Conservation (phyloP, 2,888 invertebrate genomes). For the Drosophila conformis region DNA sequence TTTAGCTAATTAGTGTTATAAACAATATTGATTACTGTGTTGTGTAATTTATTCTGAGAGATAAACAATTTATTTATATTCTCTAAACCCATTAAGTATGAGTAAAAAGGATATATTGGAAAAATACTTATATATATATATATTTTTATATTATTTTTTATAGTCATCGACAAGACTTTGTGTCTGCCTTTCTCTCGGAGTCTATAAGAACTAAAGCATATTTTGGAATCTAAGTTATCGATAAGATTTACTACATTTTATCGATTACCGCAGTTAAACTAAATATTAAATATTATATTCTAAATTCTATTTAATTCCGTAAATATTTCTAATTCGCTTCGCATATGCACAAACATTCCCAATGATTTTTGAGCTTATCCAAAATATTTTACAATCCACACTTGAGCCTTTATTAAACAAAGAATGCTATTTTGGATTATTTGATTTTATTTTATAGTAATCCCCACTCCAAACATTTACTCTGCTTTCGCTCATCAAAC, state of each 20-base stretch:
- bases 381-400: background rate
- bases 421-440: background rate
- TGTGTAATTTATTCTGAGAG: background rate
- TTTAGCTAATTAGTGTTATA: background rate
- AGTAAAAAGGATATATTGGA: too few species aligned
- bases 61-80: background rate
- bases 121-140: background rate
- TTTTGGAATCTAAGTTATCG: too few species aligned
- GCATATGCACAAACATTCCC: background rate
- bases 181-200: too few species aligned
- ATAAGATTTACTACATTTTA: too few species aligned
- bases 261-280: too few species aligned
- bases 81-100: too few species aligned
- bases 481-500: background rate
- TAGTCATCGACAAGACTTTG: too few species aligned
- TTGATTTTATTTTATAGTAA: background rate
- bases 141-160: too few species aligned
- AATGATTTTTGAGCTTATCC: background rate
- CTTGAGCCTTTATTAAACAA: background rate
- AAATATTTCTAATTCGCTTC: too few species aligned
- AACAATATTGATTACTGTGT: background rate
- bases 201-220: too few species aligned
- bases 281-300: background rate
- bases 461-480: background rate
- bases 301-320: background rate